These are phyloP conservation scores for Eumaeus atala DNA, from an alignment of 1,140 invertebrate genomes.

Conservation along the genomic window DNA sequence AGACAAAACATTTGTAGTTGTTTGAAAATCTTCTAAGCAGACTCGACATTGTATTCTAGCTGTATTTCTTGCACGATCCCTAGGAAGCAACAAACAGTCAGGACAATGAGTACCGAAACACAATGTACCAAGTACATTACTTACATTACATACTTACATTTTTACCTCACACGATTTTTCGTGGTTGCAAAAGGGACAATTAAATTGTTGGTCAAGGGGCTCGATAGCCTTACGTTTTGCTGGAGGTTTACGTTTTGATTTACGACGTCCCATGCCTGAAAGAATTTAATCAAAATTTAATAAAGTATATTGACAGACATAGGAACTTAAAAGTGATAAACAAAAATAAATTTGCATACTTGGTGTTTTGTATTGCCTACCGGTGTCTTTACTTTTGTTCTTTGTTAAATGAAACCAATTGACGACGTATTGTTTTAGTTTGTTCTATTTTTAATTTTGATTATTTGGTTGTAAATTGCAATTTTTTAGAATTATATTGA, in stretches of 20 bases:
- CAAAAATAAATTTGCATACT: too few species aligned
- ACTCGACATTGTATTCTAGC: slow-evolving; percentile 95
- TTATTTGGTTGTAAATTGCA: too few species aligned
- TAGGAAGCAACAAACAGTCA: slow-evolving; percentile 68
- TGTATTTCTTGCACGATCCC: slow-evolving; percentile 94
- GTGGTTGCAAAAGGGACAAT: slow-evolving; percentile 99
- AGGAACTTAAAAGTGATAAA: too few species aligned
- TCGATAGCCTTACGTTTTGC: slow-evolving; percentile 95
- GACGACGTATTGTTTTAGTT: too few species aligned
- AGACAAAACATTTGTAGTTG: slow-evolving; percentile 95
- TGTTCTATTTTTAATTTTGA: too few species aligned
- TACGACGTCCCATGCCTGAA: slow-evolving; percentile 89
- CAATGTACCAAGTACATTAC: background rate
- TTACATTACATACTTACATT: slow-evolving; percentile 84
- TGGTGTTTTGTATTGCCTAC: too few species aligned
- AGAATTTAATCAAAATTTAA: slow-evolving; percentile 15
- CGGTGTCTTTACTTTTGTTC: too few species aligned
- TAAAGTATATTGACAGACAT: background rate
- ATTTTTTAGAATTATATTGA: too few species aligned
- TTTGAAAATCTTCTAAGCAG: slow-evolving; percentile 97
- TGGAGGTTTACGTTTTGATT: slow-evolving; percentile 97
- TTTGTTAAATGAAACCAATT: too few species aligned
- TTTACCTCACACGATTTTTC: slow-evolving; percentile 99
- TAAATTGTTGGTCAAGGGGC: slow-evolving; percentile 96
- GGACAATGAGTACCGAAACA: background rate